Base-by-base conservation (phyloP, 64 coral and sea anemone genomes). In the Hydrozoanthus tunicans region DNA sequence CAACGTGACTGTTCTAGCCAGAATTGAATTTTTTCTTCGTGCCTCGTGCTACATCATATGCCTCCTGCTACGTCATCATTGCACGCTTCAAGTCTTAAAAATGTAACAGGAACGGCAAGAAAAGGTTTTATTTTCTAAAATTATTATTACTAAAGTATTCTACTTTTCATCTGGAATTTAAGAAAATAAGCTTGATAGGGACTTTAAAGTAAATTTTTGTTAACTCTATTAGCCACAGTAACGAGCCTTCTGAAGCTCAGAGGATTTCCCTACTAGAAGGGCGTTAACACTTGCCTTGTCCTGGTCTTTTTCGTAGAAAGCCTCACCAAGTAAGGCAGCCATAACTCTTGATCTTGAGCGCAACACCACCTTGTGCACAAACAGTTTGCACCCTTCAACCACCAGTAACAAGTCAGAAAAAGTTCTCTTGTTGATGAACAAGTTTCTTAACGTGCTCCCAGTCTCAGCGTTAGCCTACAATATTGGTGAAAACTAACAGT, bases 281-380 rank as follows among this genome's bases (percentile, higher is more conserved):
- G 14, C 2, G 25, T 75, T 5, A 71, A 11, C 26, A 73, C 83
- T 70, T 24, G 24, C 83, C 83, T 86, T 86, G n/a, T 86, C 66
- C 58, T 53, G 56, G 66, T 59, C 24, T 26, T 72, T 73, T 24
- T 86, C 83, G 55, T 55, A 32, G 54, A 86, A 86, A 58, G 67
- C 17, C 6, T 5, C 53, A 11, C 83, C 54, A 13, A 86, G 10
- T 56, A 86, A 58, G 0, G 83, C 83, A 59, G 83, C 66, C 83
- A 86, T 86, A 20, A 86, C 67, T 12, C 73, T 86, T 73, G 83
- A 86, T 54, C 83, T 86, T 73, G 83, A 56, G 15, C 67, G 53
- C 9, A 86, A 58, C 25, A 86, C 59, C 1, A 68, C 67, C 54
- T 72, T 86, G 55, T 86, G 83, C 9, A 54, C 83, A 56, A 59